A percentile compares a stretch with the other conserved stretches of the same genome.
phyloP scores from a whole-genome alignment of 2,113 vertebrate genomes.

The Leptodactylus fuscus region DNA sequence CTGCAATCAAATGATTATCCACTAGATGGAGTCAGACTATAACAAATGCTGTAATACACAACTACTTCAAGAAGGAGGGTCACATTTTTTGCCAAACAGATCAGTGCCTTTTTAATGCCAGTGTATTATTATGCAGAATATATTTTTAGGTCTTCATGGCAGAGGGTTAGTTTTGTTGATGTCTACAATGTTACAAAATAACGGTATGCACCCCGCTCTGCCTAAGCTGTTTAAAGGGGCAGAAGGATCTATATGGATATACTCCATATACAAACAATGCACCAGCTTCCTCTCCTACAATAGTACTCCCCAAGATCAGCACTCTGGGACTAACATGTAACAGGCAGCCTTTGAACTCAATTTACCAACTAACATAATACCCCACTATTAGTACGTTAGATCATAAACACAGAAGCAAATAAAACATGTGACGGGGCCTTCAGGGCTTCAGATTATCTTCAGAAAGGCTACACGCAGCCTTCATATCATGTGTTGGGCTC shows the following conservation, averaged over 20 bases:
- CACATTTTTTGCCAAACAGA: conserved; percentile 4
- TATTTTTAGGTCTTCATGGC: neutral
- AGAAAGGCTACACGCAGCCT: neutral
- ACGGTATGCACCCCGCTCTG: neutral
- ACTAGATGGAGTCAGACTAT: neutral
- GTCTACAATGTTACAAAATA: neutral
- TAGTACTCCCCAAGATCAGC: neutral
- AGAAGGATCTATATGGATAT: neutral
- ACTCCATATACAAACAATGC: neutral
- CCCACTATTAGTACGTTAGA: too few relatives aligned
- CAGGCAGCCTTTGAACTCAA: too few relatives aligned
- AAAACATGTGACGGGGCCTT: too few relatives aligned
- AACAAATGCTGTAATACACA: neutral
- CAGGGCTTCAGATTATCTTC: too few relatives aligned
- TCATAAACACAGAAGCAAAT: too few relatives aligned
- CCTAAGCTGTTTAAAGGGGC: too few relatives aligned
- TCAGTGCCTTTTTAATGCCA: conserved; percentile 3
- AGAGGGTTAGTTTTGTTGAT: neutral
- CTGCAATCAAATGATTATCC: neutral
- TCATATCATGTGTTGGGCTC: neutral
- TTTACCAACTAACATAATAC: neutral
- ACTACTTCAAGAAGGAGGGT: neutral
- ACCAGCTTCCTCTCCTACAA: neutral
- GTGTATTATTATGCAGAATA: neutral
- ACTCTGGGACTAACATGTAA: too few relatives aligned